Evolutionary conservation across 2,797 vertebrate genomes (phyloP).

Genomic region (Diglossa cyanea): DNA sequence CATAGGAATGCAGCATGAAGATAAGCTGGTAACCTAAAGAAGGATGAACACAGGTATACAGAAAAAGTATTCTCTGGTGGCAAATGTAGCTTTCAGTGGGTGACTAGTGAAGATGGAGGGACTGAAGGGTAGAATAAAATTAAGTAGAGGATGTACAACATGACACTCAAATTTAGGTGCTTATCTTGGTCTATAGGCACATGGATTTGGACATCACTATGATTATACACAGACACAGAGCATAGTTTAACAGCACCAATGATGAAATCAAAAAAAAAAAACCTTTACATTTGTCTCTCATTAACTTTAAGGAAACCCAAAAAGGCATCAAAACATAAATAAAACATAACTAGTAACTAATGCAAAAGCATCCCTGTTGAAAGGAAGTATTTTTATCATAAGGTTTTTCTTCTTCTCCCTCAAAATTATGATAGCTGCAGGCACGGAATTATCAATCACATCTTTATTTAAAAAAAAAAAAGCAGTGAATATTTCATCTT

Average conservation of each 20-base stretch:
- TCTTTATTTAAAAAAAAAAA: rapidly evolving
- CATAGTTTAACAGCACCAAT: neutral
- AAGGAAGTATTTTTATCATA: neutral
- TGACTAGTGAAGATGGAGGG: neutral
- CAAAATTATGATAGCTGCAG: neutral
- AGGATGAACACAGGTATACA: neutral
- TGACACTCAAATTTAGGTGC: neutral
- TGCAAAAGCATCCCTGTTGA: neutral
- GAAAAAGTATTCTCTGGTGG: neutral
- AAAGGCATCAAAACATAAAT: neutral
- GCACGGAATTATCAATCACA: neutral
- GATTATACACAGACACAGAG: neutral
- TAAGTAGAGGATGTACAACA: neutral
- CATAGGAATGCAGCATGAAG: neutral
- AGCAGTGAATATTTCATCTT: neutral
- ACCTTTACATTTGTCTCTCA: neutral
- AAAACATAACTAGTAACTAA: neutral
- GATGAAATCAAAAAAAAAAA: neutral
- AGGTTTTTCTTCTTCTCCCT: neutral
- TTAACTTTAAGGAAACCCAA: neutral
- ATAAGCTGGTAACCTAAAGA: neutral
- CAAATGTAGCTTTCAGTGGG: neutral
- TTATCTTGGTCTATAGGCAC: neutral
- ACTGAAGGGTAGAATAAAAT: neutral
- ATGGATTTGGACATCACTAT: neutral